Evolutionary conservation across 2,113 vertebrate species (phyloP).

Genomic region (Microcebus ravelobensis): DNA sequence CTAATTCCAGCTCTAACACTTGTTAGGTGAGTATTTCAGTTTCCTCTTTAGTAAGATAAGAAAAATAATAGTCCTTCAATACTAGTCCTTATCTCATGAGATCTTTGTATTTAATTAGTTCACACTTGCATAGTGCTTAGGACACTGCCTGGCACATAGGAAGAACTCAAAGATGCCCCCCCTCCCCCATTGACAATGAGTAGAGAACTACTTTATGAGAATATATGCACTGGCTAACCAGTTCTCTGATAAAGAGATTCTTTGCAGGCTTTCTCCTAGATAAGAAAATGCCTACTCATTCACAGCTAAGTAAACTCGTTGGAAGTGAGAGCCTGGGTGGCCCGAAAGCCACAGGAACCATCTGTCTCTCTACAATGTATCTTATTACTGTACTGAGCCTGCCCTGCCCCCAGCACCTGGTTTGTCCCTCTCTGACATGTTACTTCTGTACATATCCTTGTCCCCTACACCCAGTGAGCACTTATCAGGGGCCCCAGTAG

Average conservation of each 20-base stretch:
- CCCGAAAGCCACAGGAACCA: neutral
- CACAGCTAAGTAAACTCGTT: neutral
- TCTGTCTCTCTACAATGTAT: neutral
- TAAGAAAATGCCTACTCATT: constrained; percentile 47
- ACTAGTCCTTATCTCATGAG: neutral
- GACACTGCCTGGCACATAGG: neutral
- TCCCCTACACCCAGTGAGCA: neutral
- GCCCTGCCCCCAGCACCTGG: neutral
- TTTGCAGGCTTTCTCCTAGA: neutral
- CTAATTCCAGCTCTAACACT: neutral
- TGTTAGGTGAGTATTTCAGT: neutral
- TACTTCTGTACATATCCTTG: neutral
- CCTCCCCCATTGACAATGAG: neutral
- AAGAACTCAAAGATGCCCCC: neutral
- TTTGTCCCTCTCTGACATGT: neutral
- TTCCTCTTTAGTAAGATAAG: neutral
- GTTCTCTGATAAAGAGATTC: constrained; percentile 1
- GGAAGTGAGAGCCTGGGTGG: neutral
- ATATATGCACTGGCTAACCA: neutral
- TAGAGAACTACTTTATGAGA: neutral
- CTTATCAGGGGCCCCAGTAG: neutral
- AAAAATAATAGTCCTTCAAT: neutral
- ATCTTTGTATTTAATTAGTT: constrained; percentile 19
- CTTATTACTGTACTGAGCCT: neutral
- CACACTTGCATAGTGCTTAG: constrained; percentile 2